Percentiles rank a stretch among this genome's conserved stretches.
phyloP scores from a whole-genome alignment of 2,113 vertebrate species.

The Sphyrna mokarran region DNA sequence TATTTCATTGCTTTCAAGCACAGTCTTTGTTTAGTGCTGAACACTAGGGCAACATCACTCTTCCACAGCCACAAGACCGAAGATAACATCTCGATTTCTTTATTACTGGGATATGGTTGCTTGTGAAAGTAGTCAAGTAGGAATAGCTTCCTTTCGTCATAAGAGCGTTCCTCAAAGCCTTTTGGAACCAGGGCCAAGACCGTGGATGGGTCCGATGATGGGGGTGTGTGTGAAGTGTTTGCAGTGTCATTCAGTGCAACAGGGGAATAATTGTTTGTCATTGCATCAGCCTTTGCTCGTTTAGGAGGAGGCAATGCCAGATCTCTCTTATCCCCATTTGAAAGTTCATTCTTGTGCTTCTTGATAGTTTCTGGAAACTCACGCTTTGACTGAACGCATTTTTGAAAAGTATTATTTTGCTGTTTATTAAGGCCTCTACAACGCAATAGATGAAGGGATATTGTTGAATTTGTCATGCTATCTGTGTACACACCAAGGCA shows the following conservation, averaged over 20 bases:
- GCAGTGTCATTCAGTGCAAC: slow-evolving; percentile 53
- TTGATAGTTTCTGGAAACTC: not conserved
- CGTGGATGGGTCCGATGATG: not conserved
- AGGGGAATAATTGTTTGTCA: not conserved
- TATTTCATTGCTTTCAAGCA: slow-evolving; percentile 79
- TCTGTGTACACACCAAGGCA: slow-evolving; percentile 93
- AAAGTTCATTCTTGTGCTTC: not conserved
- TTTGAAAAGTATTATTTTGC: not conserved
- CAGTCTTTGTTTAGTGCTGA: slow-evolving; percentile 69
- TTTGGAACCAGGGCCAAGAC: slow-evolving; percentile 65
- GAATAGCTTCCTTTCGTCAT: slow-evolving; percentile 75
- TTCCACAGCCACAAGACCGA: slow-evolving; percentile 66
- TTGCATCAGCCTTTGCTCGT: slow-evolving; percentile 40
- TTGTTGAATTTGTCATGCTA: slow-evolving; percentile 83
- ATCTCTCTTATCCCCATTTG: slow-evolving; percentile 49
- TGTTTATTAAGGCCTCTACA: slow-evolving; percentile 60
- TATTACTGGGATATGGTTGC: slow-evolving; percentile 75
- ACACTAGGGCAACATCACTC: slow-evolving; percentile 70
- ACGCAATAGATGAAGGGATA: slow-evolving; percentile 80
- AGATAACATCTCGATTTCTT: slow-evolving; percentile 72
- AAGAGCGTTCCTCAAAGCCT: slow-evolving; percentile 52
- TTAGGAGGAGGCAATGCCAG: slow-evolving; percentile 44
- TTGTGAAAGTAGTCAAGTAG: slow-evolving; percentile 80
- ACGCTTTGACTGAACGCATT: not conserved
- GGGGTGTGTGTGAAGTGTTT: slow-evolving; percentile 39